phyloP scores from a whole-genome alignment of 64 coral and sea anemone species.

The Porites australiensis region DNA sequence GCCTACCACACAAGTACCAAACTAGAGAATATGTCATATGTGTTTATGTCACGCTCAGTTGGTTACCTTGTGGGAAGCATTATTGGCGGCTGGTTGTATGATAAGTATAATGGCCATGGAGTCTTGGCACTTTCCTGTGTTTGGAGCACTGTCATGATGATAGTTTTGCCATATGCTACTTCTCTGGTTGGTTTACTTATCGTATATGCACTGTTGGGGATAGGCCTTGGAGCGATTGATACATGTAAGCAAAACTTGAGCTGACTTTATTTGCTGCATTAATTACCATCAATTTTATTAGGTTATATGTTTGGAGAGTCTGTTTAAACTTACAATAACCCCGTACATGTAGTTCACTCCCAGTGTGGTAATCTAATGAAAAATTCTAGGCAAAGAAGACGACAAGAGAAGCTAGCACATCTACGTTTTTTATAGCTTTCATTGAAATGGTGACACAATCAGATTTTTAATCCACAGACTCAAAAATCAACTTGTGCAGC shows the following conservation, averaged over 20 bases:
- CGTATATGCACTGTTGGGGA: conserved; percentile 53
- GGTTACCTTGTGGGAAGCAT: conserved; percentile 91
- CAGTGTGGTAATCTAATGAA: no score
- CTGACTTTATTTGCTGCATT: no score
- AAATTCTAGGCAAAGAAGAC: no score
- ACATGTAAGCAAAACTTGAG: conserved; percentile 48
- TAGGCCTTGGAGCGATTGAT: conserved; percentile 77
- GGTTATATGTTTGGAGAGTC: no score
- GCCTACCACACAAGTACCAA: conserved; percentile 43
- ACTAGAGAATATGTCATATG: conserved; percentile 80
- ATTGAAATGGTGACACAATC: no score
- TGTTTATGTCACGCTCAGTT: conserved; percentile 83
- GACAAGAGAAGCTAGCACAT: no score
- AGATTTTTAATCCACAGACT: no score
- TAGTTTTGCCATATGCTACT: conserved; percentile 63
- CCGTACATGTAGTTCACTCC: no score
- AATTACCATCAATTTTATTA: neutral
- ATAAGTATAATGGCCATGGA: conserved; percentile 79
- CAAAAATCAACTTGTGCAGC: no score
- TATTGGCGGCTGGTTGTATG: conserved; percentile 86
- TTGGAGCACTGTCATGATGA: conserved; percentile 65
- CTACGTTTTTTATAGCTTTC: no score
- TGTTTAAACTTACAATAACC: no score
- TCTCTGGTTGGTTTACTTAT: conserved; percentile 70
- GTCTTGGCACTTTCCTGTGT: conserved; percentile 83